Conservation (phyloP, 2,888 invertebrate genomes). For the Allolobophora icterica region DNA sequence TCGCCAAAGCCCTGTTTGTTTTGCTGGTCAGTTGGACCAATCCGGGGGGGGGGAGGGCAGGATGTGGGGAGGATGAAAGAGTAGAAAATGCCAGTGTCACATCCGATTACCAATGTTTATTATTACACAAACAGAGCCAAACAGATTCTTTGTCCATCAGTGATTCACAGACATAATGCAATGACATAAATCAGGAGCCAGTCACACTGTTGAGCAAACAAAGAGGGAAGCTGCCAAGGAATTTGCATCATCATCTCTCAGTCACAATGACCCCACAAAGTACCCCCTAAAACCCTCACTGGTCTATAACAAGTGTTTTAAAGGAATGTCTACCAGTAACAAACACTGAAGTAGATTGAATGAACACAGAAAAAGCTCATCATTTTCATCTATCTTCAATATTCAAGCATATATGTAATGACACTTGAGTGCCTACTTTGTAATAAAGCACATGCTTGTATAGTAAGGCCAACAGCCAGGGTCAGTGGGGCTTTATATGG, state of each 20-base stretch:
- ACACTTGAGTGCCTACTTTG: neutral
- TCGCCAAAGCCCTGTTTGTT: no score
- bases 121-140: neutral
- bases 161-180: conserved; percentile 2
- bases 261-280: neutral
- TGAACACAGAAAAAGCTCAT: neutral
- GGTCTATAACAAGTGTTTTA: no score
- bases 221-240: conserved; percentile 17
- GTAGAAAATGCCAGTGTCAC: neutral
- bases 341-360: neutral
- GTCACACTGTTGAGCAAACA: neutral
- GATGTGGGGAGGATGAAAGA: no score
- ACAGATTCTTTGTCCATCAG: neutral
- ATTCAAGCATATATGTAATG: neutral
- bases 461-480: neutral
- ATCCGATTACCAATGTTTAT: neutral
- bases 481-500: neutral
- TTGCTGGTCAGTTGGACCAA: no score
- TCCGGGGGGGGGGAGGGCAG: no score
- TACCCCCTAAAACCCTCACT: no score
- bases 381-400: neutral
- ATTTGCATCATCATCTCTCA: neutral
- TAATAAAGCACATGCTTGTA: neutral
- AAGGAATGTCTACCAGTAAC: no score
- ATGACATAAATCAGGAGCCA: neutral